Conservation (phyloP, 2,888 invertebrate genomes). For the Nomada ferruginata region DNA sequence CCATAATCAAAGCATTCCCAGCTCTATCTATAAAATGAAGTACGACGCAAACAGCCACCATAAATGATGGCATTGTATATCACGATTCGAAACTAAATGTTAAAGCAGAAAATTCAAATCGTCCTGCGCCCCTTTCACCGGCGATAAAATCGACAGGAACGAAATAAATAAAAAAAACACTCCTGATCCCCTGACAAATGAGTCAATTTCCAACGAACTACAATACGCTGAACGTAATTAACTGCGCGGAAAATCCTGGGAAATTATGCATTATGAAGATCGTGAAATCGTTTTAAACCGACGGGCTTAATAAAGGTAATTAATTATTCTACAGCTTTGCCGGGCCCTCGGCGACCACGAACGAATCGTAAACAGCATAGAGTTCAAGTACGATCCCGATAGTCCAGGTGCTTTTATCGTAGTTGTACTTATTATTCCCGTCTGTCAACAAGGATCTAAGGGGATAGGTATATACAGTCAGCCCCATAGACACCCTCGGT, state of each 20-base stretch:
- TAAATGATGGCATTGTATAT: background rate
- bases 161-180: background rate
- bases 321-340: conserved; percentile 12
- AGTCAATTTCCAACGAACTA: background rate
- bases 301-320: background rate
- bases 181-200: background rate
- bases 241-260: background rate
- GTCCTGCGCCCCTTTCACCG: background rate
- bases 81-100: background rate
- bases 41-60: background rate
- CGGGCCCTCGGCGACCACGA: background rate
- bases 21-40: background rate
- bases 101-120: background rate
- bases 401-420: background rate
- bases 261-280: background rate
- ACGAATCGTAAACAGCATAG: background rate
- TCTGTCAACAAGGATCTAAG: background rate
- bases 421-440: background rate
- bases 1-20: background rate
- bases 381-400: background rate
- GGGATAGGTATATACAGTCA: background rate
- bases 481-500: too few relatives aligned
- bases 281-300: background rate
- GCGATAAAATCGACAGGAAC: background rate
- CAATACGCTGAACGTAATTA: background rate